Base-by-base conservation (phyloP, 2,888 invertebrate genomes). In the Melinaea menophilus region DNA sequence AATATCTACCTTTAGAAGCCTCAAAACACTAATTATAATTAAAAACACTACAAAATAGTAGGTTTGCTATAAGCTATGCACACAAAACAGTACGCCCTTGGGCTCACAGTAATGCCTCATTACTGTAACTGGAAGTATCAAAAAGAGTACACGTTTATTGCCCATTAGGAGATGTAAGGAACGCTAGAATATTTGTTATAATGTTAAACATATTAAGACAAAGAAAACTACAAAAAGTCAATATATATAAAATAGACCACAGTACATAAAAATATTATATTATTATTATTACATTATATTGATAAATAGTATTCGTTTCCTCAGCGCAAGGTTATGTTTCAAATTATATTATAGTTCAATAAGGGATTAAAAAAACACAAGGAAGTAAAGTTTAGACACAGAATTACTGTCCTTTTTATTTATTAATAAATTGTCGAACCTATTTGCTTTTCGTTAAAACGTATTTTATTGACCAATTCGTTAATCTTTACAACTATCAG, bases 101-200 rank as follows among this genome's bases (percentile, higher is more conserved):
- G 65, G 58, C 35, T 37, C 55, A 66, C 63, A 66, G 63, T 66
- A 56, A 54, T 60, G 61, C 66, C 63, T 66, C 66, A 54, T 66
- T 66, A 66, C 61, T 37, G 56, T 61, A 61, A 61, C 63, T 58
- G 59, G 59, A 55, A 55, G 34, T 57, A 60, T 61, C 33, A 58
- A 63, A 51, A 61, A 54, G 13, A 59, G 55, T 31, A 57, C 62
- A 65, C 59, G 62, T 58, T 57, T 54, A 35, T 37, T 5, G 37
- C 4, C 37, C 37, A 37, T 37, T 37, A 37, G 7, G 7, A 37
- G 37, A 37, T 37, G 37, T 37, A 37, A 37, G 37, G 7, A 37
- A 37, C 7, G 37, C 37, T 37, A 37, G 37, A 37, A 37, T 37
- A 37, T 9, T 41, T 41, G 7, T 9, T 41, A 41, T 41, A 41